phyloP scores from a whole-genome alignment of 2,113 vertebrate genomes.

The Erinaceus europaeus region DNA sequence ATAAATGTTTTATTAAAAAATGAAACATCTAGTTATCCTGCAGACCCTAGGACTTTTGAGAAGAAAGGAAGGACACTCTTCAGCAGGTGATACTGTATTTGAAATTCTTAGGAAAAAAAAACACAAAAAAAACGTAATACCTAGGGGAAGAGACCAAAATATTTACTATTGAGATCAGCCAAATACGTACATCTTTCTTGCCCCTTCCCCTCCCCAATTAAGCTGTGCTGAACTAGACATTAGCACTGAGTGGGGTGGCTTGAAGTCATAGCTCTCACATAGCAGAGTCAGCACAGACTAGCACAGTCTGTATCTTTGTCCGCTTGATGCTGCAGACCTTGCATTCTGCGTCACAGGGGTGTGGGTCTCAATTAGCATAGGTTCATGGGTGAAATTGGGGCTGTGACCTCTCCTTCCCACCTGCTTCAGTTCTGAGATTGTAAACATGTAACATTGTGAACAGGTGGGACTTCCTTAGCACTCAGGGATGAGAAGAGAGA shows the following conservation, averaged over 20 bases:
- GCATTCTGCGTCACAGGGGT: background rate
- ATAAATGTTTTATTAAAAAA: background rate
- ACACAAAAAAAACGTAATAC: background rate
- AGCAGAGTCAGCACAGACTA: constrained; percentile 22
- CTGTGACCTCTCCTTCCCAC: background rate
- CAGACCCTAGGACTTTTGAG: background rate
- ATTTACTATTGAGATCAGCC: background rate
- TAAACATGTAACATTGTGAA: background rate
- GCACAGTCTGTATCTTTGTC: background rate
- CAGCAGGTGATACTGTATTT: background rate
- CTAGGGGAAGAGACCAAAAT: background rate
- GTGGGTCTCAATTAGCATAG: background rate
- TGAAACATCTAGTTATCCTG: background rate
- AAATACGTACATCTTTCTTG: background rate
- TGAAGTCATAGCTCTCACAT: background rate
- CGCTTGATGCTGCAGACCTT: background rate
- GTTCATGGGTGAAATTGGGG: background rate
- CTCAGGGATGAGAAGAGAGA: background rate
- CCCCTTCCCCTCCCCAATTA: background rate
- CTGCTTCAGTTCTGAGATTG: background rate
- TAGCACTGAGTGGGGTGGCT: background rate
- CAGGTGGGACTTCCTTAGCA: background rate
- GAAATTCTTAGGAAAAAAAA: too few species aligned
- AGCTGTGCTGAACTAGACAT: background rate
- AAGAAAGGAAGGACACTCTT: background rate